A percentile compares a stretch with the other conserved stretches of the same genome.
Evolutionary conservation across 2,797 vertebrate species (phyloP).

Genomic region (Furcifer pardalis): DNA sequence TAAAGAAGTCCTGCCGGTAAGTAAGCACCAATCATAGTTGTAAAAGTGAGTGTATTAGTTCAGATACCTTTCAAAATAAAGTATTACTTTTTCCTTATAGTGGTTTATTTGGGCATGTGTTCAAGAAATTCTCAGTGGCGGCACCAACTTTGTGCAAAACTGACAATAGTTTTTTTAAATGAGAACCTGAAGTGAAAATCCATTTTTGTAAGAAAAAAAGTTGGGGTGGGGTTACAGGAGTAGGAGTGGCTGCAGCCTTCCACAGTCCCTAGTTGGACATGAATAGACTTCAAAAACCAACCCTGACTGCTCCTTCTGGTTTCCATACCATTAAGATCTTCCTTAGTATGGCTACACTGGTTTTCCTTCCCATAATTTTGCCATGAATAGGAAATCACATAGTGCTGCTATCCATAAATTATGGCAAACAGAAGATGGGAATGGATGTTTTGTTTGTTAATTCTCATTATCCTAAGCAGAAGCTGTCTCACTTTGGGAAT

Average conservation of each 20-base stretch:
- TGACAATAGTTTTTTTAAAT: too few relatives aligned
- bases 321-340: neutral
- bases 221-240: too few relatives aligned
- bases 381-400: neutral
- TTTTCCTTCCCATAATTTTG: neutral
- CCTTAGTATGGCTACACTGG: neutral
- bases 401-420: neutral
- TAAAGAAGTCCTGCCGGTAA: neutral
- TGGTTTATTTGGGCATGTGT: neutral
- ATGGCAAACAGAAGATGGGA: neutral
- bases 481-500: neutral
- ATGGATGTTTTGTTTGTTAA: neutral
- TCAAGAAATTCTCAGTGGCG: neutral
- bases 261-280: too few relatives aligned
- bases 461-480: neutral
- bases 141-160: too few relatives aligned
- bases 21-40: neutral
- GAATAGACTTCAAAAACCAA: too few relatives aligned
- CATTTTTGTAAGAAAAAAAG: too few relatives aligned
- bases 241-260: too few relatives aligned
- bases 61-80: neutral
- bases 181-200: too few relatives aligned
- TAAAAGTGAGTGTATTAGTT: neutral
- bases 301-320: too few relatives aligned
- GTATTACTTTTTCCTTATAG: neutral